These are phyloP conservation scores for Neotoxoptera formosana DNA, from an alignment of 1,140 invertebrate species.

Conservation along the genomic window DNA sequence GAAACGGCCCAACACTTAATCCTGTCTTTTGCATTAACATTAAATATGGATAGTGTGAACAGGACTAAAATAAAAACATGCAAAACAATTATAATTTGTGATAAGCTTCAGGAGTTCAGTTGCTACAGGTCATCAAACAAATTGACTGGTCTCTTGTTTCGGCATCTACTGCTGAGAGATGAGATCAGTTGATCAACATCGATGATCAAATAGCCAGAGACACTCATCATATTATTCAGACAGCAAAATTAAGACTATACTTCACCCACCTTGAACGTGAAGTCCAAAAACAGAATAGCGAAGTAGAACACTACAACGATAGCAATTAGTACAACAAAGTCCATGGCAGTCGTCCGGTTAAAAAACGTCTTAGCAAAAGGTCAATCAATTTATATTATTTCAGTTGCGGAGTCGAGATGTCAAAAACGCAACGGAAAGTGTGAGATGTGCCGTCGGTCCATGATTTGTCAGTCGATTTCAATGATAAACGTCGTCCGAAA, in stretches of 20 bases:
- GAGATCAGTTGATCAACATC: background rate
- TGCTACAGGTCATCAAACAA: background rate
- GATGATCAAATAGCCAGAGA: background rate
- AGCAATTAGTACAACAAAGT: background rate
- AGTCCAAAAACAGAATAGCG: background rate
- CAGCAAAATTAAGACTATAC: background rate
- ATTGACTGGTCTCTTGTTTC: background rate
- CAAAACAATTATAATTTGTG: background rate
- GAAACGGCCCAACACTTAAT: constrained; percentile 74
- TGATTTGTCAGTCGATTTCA: background rate
- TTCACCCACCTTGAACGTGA: constrained; percentile 26
- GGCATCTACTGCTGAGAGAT: background rate
- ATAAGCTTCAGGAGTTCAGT: background rate
- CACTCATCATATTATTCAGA: background rate
- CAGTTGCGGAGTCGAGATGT: background rate
- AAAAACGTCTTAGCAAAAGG: background rate
- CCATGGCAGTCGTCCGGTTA: background rate
- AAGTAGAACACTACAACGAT: background rate
- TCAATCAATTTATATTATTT: background rate
- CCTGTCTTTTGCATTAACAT: constrained; percentile 78
- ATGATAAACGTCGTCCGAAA: background rate
- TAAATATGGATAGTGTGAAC: constrained; percentile 80
- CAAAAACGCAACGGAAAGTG: background rate
- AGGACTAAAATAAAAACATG: constrained; percentile 71
- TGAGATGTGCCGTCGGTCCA: background rate